phyloP scores from a whole-genome alignment of 2,888 invertebrate species.

The Xestoiulus laeticollis region DNA sequence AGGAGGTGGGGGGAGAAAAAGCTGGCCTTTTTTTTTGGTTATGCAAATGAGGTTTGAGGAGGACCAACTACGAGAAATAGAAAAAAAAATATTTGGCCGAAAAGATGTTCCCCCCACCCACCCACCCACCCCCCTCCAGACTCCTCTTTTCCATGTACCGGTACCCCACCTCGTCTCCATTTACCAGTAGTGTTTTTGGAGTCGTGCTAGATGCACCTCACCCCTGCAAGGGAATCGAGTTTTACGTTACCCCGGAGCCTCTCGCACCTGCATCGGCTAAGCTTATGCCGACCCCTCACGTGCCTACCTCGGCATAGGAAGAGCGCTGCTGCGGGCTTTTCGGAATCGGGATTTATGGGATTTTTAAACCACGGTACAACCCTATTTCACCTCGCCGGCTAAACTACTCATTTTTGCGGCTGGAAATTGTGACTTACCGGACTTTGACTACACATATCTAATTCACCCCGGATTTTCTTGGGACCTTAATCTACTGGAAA shows the following conservation, averaged over 20 bases:
- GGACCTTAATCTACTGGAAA: no score
- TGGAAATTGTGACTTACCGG: no score
- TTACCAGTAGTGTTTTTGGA: conserved; percentile 24
- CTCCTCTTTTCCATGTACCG: conserved; percentile 38
- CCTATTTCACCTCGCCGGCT: no score
- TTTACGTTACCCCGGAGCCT: neutral
- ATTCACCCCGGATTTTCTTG: no score
- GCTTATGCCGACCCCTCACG: neutral
- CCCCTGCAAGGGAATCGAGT: neutral
- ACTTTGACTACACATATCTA: no score
- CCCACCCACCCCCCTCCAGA: no score
- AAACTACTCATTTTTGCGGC: no score
- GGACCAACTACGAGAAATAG: neutral
- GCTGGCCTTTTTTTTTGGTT: neutral
- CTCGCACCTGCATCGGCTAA: neutral
- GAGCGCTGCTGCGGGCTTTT: neutral
- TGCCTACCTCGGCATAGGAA: neutral
- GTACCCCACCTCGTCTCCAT: conserved; percentile 32
- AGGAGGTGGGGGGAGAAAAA: neutral
- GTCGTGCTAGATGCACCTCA: neutral
- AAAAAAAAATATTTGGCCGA: neutral
- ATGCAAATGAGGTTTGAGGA: conserved; percentile 20
- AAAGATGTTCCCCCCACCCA: conserved; percentile 36
- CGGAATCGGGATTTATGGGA: neutral
- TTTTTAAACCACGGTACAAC: neutral